Percentiles rank a stretch among this genome's conserved stretches.
phyloP scores from a whole-genome alignment of 2,888 invertebrate genomes.

The Scrobipalpa atriplicella region DNA sequence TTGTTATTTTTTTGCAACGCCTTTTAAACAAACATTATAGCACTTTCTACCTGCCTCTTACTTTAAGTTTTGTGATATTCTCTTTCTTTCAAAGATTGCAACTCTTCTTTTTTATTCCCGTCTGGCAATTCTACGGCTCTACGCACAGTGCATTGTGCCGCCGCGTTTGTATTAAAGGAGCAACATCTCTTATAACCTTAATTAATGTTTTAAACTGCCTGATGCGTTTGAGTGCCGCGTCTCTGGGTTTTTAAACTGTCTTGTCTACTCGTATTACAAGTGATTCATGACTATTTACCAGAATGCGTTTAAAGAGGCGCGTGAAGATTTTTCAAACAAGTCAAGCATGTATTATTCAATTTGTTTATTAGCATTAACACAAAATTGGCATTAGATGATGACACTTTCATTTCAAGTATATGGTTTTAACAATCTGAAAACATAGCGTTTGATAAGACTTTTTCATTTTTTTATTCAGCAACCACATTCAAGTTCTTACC shows the following conservation, averaged over 20 bases:
- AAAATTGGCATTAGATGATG: no score
- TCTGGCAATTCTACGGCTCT: slow-evolving; percentile 41
- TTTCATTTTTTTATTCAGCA: no score
- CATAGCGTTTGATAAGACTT: no score
- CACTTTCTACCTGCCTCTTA: no score
- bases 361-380: neutral
- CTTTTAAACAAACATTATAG: neutral
- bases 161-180: slow-evolving; percentile 59
- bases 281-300: slow-evolving; percentile 55
- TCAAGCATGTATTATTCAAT: neutral
- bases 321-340: neutral
- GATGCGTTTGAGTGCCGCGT: slow-evolving; percentile 47
- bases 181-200: slow-evolving; percentile 67
- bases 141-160: slow-evolving; percentile 74
- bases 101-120: neutral
- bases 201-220: slow-evolving; percentile 72
- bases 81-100: neutral
- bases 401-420: no score
- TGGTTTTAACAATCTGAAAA: no score
- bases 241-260: slow-evolving; percentile 43
- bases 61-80: no score
- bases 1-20: no score
- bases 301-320: neutral
- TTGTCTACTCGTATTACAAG: slow-evolving; percentile 49
- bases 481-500: no score